phyloP scores from a whole-genome alignment of 1,140 invertebrate genomes.

The Trichomalopsis sarcophagae region DNA sequence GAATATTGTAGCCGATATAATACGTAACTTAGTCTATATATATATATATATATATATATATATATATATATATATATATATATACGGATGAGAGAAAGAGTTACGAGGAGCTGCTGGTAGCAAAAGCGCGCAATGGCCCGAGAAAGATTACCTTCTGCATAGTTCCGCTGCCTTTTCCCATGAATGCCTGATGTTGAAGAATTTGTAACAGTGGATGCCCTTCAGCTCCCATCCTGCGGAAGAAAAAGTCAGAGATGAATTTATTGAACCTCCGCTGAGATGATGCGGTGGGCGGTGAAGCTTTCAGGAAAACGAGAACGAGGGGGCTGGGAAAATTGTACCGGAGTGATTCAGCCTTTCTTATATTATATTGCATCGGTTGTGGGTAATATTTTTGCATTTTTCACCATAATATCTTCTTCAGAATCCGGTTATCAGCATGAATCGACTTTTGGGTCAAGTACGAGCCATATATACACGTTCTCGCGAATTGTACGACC shows the following conservation, averaged over 20 bases:
- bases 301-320: neutral
- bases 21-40: neutral
- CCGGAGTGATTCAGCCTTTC: no score
- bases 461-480: no score
- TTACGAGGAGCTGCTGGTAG: neutral
- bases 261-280: neutral
- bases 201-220: conserved; percentile 95
- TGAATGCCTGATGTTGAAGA: conserved; percentile 96
- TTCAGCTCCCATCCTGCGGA: conserved; percentile 91
- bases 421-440: no score
- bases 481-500: no score
- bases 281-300: neutral
- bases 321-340: neutral
- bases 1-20: neutral
- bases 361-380: no score
- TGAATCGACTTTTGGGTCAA: no score
- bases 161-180: conserved; percentile 96
- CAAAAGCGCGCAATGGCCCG: conserved; percentile 7
- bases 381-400: no score
- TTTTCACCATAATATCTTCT: no score
- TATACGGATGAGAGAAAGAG: neutral
- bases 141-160: conserved; percentile 87
- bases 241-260: conserved; percentile 19
- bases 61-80: neutral
- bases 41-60: neutral